phyloP scores from a whole-genome alignment of 2,113 vertebrate species.

The Misgurnus anguillicaudatus region DNA sequence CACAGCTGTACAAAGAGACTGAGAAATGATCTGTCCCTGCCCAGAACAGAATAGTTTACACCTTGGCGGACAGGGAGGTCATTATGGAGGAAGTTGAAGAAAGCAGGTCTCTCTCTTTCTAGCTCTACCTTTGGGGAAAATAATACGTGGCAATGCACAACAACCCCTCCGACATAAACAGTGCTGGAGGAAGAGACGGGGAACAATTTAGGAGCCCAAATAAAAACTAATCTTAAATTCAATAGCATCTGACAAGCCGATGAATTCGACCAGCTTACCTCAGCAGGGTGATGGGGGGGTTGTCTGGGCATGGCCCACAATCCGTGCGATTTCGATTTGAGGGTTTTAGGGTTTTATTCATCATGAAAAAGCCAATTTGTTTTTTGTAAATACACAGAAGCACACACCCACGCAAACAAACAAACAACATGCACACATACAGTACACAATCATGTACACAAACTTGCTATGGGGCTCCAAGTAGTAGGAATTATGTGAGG shows the following conservation, averaged over 20 bases:
- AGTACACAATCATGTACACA: background rate
- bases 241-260: conserved; percentile 90
- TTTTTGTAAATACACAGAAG: conserved; percentile 66
- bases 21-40: conserved; percentile 51
- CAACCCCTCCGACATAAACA: conserved; percentile 55
- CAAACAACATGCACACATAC: background rate
- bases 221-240: conserved; percentile 94
- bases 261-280: conserved; percentile 92
- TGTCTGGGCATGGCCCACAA: conserved; percentile 67
- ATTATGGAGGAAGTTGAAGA: conserved; percentile 58
- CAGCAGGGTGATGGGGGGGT: conserved; percentile 72
- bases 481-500: background rate
- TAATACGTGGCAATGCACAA: conserved; percentile 53
- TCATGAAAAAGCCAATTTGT: conserved; percentile 72
- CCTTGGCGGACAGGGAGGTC: conserved; percentile 59
- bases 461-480: background rate
- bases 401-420: background rate
- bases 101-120: conserved; percentile 27
- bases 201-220: conserved; percentile 84
- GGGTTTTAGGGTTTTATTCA: conserved; percentile 77
- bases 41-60: conserved; percentile 57
- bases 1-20: conserved; percentile 24
- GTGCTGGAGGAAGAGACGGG: conserved; percentile 67
- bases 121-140: conserved; percentile 59
- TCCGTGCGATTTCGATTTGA: conserved; percentile 72